Evolutionary conservation across 2,113 vertebrate species (phyloP), one percentile per base, ranked within the genome.

Genomic region (Dipodomys spectabilis): DNA sequence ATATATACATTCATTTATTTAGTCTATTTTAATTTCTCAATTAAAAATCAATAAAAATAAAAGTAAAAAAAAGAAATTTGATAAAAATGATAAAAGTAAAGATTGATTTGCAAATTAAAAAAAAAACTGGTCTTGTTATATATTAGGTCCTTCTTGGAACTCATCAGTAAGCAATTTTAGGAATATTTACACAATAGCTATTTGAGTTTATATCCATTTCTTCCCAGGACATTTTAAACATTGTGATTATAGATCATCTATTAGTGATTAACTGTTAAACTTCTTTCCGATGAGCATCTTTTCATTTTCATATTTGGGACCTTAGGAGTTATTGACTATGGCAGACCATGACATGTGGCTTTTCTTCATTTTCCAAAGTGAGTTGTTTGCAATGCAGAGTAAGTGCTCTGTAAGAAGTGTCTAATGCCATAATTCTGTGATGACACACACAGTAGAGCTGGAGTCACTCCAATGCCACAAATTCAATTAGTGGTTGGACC

Each of bases 1-100:
- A 39, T 39, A 39, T 4, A 39, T 7, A 23, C 22, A 64, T 7
- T 64, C 62, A 64, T 5, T 64, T 64, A 30, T 9, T 90, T 67
- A 73, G 84, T 57, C 35, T 60, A 30, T 68, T 88, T 89, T 78
- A 93, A 83, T 80, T 80, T 90, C n/a, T 90, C 44, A 60, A 7
- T 22, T 28, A 57, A 57, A 57, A 57, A 57, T 16, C 53, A 57
- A 53, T 53, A 53, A 53, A 57, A 57, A 18, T 4, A 57, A 57
- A 57, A 57, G 53, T 49, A 12, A 49, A 49, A 49, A 49, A 49
- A 57, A 16, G 53, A 57, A 57, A 57, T 57, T 18, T 57, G 53
- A 57, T 57, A 57, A 57, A 57, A 57, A 53, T 13, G 12, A 16
- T 16, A 57, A 57, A 57, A 18, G 15, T 57, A 13, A 57, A 57